Conservation (phyloP, 2,888 invertebrate species). For the Troides aeacus region DNA sequence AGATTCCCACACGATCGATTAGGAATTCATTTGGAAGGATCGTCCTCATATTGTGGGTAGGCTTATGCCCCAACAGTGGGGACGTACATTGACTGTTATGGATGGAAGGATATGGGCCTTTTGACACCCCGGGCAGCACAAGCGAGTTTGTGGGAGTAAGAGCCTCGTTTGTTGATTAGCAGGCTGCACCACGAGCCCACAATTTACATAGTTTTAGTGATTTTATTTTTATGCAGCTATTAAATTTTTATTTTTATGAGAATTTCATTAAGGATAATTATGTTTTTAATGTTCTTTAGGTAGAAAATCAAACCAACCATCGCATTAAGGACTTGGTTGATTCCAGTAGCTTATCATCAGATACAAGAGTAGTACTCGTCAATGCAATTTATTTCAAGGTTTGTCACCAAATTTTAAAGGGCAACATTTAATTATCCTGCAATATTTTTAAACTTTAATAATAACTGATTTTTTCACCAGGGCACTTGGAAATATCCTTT, state of each 20-base stretch:
- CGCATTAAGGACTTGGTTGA: conserved; percentile 80
- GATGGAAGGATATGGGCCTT: no score
- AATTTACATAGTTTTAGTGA: no score
- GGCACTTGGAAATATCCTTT: conserved; percentile 86
- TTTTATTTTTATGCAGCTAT: neutral
- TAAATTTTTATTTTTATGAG: neutral
- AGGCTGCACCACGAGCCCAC: no score
- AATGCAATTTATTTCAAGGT: conserved; percentile 93
- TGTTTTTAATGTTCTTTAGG: conserved; percentile 44
- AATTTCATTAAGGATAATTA: neutral
- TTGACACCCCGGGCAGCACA: no score
- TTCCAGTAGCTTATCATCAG: conserved; percentile 63
- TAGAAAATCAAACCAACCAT: conserved; percentile 66
- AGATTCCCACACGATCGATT: no score
- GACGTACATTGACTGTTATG: no score
- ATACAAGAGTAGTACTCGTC: conserved; percentile 85
- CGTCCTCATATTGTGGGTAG: no score
- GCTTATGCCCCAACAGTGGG: no score
- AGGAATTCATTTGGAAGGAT: no score
- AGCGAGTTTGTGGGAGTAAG: no score
- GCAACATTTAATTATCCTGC: neutral
- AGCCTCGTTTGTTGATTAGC: no score
- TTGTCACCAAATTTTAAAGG: conserved; percentile 24
- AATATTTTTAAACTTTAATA: neutral
- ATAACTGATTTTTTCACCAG: conserved; percentile 36